Percentiles rank a stretch among this genome's conserved stretches.
Evolutionary conservation across 2,888 invertebrate genomes (phyloP).

Genomic region (Abrostola triplasia): DNA sequence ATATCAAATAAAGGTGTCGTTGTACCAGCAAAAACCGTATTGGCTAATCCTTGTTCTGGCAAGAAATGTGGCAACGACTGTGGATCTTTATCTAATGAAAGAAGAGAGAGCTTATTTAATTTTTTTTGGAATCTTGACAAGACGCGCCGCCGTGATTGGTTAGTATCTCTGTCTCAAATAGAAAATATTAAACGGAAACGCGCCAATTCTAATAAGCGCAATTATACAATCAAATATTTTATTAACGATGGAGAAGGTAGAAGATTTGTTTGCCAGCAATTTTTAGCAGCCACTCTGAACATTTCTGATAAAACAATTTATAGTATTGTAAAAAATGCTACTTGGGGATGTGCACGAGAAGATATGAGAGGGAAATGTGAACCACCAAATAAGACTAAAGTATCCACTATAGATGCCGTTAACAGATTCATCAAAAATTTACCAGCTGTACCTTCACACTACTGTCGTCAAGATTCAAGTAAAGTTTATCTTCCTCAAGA

Average conservation of each 20-base stretch:
- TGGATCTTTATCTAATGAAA: conserved; percentile 26
- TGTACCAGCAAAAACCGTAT: not conserved
- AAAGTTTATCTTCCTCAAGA: conserved; percentile 19
- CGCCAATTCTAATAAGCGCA: conserved; percentile 14
- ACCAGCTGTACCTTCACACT: conserved; percentile 50
- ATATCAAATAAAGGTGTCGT: not conserved
- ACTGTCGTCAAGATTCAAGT: conserved; percentile 42
- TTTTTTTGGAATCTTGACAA: conserved; percentile 29
- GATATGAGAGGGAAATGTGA: conserved; percentile 38
- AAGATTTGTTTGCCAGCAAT: conserved; percentile 34
- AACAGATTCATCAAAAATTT: conserved; percentile 39
- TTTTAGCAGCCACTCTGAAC: conserved; percentile 34
- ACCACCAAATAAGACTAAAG: conserved; percentile 33
- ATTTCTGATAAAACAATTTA: conserved; percentile 25
- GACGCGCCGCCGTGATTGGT: conserved; percentile 27
- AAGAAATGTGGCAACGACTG: conserved; percentile 47
- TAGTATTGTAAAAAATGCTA: conserved; percentile 20
- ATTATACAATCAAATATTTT: conserved; percentile 23
- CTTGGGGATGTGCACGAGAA: conserved; percentile 27
- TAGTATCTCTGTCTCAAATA: conserved; percentile 21
- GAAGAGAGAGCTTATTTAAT: conserved; percentile 26
- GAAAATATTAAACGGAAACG: conserved; percentile 28
- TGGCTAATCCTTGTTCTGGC: conserved; percentile 3
- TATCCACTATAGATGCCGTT: not conserved
- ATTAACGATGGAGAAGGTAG: conserved; percentile 44